phyloP scores from a whole-genome alignment of 2,797 vertebrate species.

The Neosalanx taihuensis region DNA sequence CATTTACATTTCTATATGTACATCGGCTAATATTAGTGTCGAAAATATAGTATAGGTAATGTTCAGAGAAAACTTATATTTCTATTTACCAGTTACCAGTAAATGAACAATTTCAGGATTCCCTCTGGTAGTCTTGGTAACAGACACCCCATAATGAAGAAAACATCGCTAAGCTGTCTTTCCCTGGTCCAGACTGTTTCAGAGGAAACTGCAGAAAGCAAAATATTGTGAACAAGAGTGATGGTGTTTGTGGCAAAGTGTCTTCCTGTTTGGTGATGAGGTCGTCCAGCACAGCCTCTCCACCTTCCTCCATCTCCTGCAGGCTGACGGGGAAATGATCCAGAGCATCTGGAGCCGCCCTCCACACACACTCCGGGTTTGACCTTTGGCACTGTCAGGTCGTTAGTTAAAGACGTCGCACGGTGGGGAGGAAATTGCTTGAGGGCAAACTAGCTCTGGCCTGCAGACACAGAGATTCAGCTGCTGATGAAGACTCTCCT shows the following conservation, averaged over 20 bases:
- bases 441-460: background rate
- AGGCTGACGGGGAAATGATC: background rate
- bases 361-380: background rate
- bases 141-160: no score
- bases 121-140: no score
- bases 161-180: background rate
- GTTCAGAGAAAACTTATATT: background rate
- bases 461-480: background rate
- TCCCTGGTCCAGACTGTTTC: background rate
- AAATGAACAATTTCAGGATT: no score
- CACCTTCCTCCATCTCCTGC: background rate
- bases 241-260: constrained; percentile 11
- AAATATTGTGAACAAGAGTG: background rate
- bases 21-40: background rate
- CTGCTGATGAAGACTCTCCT: background rate
- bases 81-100: no score
- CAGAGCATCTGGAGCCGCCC: constrained; percentile 3
- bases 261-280: constrained; percentile 15
- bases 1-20: background rate
- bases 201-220: background rate
- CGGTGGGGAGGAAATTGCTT: background rate
- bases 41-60: background rate
- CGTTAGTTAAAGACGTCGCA: background rate
- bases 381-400: background rate
- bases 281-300: background rate